Percentiles rank a stretch among this genome's conserved stretches.
phyloP scores from a whole-genome alignment of 2,797 vertebrate genomes.

The Chelon labrosus region DNA sequence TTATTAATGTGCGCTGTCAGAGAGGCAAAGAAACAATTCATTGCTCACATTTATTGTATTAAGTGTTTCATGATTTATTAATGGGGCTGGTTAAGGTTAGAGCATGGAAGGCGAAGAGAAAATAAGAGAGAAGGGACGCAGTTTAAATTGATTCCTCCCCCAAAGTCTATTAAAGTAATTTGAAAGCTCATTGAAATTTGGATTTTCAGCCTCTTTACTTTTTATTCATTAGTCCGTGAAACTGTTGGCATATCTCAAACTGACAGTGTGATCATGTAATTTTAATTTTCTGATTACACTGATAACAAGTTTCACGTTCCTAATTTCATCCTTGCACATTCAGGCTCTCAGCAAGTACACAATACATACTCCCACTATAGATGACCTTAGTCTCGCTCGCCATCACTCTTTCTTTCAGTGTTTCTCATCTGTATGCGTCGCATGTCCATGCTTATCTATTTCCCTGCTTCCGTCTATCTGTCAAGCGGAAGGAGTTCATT shows the following conservation, averaged over 20 bases:
- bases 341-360: not conserved
- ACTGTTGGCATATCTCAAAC: conserved; percentile 18
- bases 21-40: conserved; percentile 75
- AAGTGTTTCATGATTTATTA: conserved; percentile 80
- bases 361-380: conserved; percentile 12
- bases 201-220: conserved; percentile 42
- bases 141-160: conserved; percentile 60
- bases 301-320: not conserved
- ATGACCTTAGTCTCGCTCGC: conserved; percentile 35
- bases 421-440: conserved; percentile 44
- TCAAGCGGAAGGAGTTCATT: conserved; percentile 32
- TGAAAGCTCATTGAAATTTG: conserved; percentile 55
- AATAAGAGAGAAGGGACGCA: conserved; percentile 47
- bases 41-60: conserved; percentile 76
- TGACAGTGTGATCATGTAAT: conserved; percentile 23
- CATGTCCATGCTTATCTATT: conserved; percentile 35
- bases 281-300: conserved; percentile 20
- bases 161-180: conserved; percentile 60
- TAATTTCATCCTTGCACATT: not conserved
- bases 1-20: conserved; percentile 81
- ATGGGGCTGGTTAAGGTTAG: conserved; percentile 67
- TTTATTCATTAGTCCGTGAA: conserved; percentile 40
- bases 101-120: conserved; percentile 23
- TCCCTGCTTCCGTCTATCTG: conserved; percentile 38
- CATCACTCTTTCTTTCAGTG: conserved; percentile 30